Evolutionary conservation across 1,140 invertebrate genomes (phyloP), one percentile per base, ranked within the genome.

Genomic region (Drosophila pectinifera): DNA sequence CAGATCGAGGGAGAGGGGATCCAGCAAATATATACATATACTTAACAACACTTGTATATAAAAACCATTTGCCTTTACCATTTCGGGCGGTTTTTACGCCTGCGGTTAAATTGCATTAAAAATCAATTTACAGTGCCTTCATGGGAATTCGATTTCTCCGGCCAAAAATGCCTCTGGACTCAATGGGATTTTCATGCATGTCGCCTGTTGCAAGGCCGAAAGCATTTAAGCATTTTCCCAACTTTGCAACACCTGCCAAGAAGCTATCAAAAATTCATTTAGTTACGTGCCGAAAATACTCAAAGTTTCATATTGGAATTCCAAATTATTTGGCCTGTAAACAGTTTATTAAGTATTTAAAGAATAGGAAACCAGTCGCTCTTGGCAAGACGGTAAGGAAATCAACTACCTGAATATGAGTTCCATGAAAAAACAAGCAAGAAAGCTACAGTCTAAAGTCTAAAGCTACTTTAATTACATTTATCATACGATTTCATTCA

Each of bases 101-200:
- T 63, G 54, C 54, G 72, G 48, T 76, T 53, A 43, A 76, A 76
- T 77, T 76, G 62, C 67, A 61, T 77, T 77, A 55, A 77, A 76
- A 77, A 76, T 54, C 62, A 68, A 76, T 77, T 77, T 76, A n/a
- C 36, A 46, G 26, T 28, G 49, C 73, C 73, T 68, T 55, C 48
- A 22, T 68, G 67, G 48, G 24, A 68, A 69, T 68, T 69, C 64
- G 14, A 70, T 70, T 70, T 69, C 34, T 45, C 31, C 69, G 41
- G 18, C 48, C 48, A 31, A 67, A 64, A 67, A 67, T 22, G 43
- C 64, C 64, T 41, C 18, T 24, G 26, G 26, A 20, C 46, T 67
- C 59, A 67, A 64, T 64, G 62, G 43, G 43, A 24, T 64, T 67
- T 64, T 38, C 28, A 18, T 34, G 49, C 28, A 51, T 20, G 28